A percentile compares a stretch with the other conserved stretches of the same genome.
Evolutionary conservation across 92 coral and sea anemone species (phyloP).

Genomic region (Muricea muricata): DNA sequence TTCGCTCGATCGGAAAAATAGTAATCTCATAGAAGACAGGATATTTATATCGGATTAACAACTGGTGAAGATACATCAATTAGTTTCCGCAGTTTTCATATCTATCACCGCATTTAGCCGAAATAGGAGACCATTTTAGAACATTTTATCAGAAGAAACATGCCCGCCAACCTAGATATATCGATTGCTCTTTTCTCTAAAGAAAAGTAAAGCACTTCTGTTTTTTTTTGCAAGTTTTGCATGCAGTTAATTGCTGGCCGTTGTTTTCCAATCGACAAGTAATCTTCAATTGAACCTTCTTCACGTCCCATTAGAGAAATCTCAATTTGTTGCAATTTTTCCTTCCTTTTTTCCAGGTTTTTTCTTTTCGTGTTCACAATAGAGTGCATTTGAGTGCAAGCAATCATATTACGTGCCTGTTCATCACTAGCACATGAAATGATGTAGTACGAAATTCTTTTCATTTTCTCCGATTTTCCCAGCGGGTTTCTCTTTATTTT

Average conservation of each 20-base stretch:
- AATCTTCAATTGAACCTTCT: not conserved
- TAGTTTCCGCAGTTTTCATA: not conserved
- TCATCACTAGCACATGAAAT: not conserved
- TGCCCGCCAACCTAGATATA: not conserved
- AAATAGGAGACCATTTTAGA: not conserved
- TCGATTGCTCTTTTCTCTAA: not conserved
- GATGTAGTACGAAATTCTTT: conserved; percentile 6
- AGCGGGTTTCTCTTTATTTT: not conserved
- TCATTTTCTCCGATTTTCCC: not conserved
- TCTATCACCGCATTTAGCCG: not conserved
- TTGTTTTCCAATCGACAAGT: not conserved
- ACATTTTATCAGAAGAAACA: not conserved
- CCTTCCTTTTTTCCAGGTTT: not conserved
- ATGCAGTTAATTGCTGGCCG: not conserved
- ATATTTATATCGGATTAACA: not conserved
- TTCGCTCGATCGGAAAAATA: not conserved
- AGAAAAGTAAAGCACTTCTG: conserved; percentile 11
- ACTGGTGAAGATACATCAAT: not conserved
- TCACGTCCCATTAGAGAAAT: not conserved
- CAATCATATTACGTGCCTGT: conserved; percentile 13
- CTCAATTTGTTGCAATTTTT: not conserved
- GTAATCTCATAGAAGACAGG: not conserved
- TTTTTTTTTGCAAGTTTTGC: not conserved
- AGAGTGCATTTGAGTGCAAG: not conserved
- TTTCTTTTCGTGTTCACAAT: not conserved